These are phyloP conservation scores for Apamea crenata DNA, from an alignment of 2,888 invertebrate genomes.

Conservation along the genomic window DNA sequence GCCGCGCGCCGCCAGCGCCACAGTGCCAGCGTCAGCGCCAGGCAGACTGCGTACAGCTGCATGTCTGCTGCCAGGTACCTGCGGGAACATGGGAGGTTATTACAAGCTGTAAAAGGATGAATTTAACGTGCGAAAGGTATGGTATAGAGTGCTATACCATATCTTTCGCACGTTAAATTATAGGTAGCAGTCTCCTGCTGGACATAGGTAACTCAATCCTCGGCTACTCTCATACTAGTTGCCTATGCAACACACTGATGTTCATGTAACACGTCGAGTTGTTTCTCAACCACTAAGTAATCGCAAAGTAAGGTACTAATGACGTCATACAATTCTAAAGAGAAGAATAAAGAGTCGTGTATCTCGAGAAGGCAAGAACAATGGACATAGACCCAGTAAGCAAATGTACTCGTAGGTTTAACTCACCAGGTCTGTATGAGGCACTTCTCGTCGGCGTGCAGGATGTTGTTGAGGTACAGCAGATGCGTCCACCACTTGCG, in stretches of 20 bases:
- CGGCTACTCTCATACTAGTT: background rate
- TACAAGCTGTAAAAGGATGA: background rate
- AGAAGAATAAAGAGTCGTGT: background rate
- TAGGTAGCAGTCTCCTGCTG: background rate
- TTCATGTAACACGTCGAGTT: background rate
- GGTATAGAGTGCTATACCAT: too few relatives aligned
- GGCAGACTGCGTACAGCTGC: conserved; percentile 83
- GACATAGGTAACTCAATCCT: background rate
- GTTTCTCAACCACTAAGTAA: background rate
- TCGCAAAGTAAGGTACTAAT: background rate
- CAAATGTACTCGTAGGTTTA: background rate
- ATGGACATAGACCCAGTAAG: background rate
- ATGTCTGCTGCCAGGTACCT: conserved; percentile 88
- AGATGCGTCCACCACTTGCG: conserved; percentile 87
- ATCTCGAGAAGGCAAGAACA: background rate
- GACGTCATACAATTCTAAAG: background rate
- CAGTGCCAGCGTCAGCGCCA: conserved; percentile 79
- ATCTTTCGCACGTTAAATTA: too few relatives aligned
- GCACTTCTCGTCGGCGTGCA: conserved; percentile 83
- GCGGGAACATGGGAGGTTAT: conserved; percentile 1
- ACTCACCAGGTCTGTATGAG: conserved; percentile 87
- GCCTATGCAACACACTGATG: too few relatives aligned
- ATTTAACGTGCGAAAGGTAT: background rate
- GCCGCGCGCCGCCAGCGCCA: conserved; percentile 77
- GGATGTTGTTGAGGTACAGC: conserved; percentile 84